Evolutionary conservation across 2,113 vertebrate genomes (phyloP).

Genomic region (Saiga tatarica): DNA sequence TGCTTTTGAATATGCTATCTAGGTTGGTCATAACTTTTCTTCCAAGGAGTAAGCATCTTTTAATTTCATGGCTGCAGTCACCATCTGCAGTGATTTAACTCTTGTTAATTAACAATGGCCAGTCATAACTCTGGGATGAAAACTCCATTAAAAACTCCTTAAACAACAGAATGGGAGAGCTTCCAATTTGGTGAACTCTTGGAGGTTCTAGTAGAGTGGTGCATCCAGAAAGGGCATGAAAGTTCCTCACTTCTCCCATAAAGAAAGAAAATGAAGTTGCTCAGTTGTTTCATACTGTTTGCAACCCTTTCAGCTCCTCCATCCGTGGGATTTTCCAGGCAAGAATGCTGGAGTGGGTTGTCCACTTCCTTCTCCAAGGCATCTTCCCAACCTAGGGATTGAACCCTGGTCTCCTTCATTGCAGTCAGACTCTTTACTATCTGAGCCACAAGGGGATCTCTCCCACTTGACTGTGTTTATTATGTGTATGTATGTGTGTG

Average conservation of each 20-base stretch:
- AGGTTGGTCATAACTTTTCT: no score
- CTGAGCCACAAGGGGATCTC: background rate
- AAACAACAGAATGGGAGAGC: background rate
- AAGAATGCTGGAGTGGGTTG: background rate
- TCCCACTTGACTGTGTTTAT: background rate
- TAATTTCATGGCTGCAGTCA: no score
- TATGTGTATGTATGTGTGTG: background rate
- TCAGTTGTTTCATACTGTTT: rapidly evolving
- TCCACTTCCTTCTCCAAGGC: background rate
- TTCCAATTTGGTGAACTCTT: background rate
- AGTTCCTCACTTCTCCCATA: background rate
- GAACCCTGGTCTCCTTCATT: background rate
- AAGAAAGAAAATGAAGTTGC: background rate
- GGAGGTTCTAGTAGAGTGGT: background rate
- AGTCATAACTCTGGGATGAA: background rate
- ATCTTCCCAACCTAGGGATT: background rate
- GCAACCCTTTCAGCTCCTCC: background rate
- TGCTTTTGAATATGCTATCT: no score
- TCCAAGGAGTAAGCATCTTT: no score
- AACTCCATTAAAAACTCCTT: background rate
- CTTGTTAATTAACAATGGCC: background rate
- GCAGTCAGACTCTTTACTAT: background rate
- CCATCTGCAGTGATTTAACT: no score
- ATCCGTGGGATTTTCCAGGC: background rate
- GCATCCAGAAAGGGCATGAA: background rate